A percentile compares a stretch with the other conserved stretches of the same genome.
Evolutionary conservation across 2,888 invertebrate genomes (phyloP).

Genomic region (Melanostoma mellinum): DNA sequence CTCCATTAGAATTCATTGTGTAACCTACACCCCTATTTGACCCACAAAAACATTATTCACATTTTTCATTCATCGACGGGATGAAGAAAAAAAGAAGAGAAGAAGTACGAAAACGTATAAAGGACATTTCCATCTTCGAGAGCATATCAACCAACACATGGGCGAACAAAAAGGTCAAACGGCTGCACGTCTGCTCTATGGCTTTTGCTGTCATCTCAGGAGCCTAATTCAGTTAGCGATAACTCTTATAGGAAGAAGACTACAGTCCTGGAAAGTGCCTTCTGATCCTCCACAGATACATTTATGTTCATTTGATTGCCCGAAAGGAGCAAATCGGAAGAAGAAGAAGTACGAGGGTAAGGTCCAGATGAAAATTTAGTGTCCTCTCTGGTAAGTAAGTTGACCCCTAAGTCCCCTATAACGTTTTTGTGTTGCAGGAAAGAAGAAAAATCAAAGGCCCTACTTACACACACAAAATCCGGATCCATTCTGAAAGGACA

Average conservation of each 20-base stretch:
- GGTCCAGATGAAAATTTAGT: constrained; percentile 30
- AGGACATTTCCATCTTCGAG: constrained; percentile 55
- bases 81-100: constrained; percentile 45
- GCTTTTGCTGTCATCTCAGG: constrained; percentile 44
- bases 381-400: constrained; percentile 60
- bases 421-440: constrained; percentile 22
- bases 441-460: constrained; percentile 30
- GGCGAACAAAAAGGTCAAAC: constrained; percentile 65
- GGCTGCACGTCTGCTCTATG: constrained; percentile 65
- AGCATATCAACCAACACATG: constrained; percentile 12
- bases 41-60: constrained; percentile 69
- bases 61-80: constrained; percentile 64
- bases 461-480: constrained; percentile 61
- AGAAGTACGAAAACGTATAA: constrained; percentile 50
- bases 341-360: constrained; percentile 8
- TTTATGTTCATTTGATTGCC: constrained; percentile 72
- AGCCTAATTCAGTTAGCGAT: constrained; percentile 64
- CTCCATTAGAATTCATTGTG: constrained; percentile 68
- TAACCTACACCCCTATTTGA: constrained; percentile 73
- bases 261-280: constrained; percentile 26
- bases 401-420: constrained; percentile 70
- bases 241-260: constrained; percentile 23
- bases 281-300: constrained; percentile 67
- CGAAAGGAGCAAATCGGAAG: constrained; percentile 44
- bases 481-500: constrained; percentile 48